Conservation (phyloP, 2,113 vertebrate genomes). For the Hystrix cristata region DNA sequence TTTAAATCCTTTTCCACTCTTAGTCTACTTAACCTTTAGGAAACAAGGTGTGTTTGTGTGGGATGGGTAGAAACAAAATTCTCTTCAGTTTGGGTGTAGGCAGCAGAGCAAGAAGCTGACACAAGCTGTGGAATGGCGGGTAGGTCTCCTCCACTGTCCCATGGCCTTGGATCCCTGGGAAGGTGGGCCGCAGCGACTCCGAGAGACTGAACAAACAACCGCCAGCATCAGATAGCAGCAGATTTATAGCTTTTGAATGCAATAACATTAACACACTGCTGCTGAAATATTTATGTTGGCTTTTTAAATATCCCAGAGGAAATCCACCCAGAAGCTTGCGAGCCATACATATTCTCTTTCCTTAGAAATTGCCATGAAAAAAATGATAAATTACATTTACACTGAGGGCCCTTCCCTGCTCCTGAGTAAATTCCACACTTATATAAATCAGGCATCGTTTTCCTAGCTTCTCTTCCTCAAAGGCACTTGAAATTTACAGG, state of each 20-base stretch:
- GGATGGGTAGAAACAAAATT: slow-evolving; percentile 58
- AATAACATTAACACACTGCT: slow-evolving; percentile 85
- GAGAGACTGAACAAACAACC: slow-evolving; percentile 74
- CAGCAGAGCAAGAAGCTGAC: neutral
- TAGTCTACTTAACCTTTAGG: slow-evolving; percentile 46
- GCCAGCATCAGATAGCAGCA: slow-evolving; percentile 77
- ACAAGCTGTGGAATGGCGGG: neutral
- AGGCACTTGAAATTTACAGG: slow-evolving; percentile 73
- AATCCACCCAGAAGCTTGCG: slow-evolving; percentile 83
- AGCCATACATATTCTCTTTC: slow-evolving; percentile 82
- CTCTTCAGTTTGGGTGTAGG: neutral
- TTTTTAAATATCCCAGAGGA: slow-evolving; percentile 88
- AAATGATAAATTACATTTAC: slow-evolving; percentile 85
- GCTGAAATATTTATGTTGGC: slow-evolving; percentile 88
- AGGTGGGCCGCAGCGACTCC: slow-evolving; percentile 52
- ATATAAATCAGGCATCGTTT: slow-evolving; percentile 84
- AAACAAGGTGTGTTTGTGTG: slow-evolving; percentile 43
- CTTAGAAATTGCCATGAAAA: slow-evolving; percentile 85
- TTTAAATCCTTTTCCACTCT: slow-evolving; percentile 30
- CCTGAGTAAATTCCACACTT: slow-evolving; percentile 77
- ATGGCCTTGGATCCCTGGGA: slow-evolving; percentile 19
- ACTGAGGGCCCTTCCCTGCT: slow-evolving; percentile 74
- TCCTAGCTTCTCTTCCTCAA: slow-evolving; percentile 78
- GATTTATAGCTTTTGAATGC: slow-evolving; percentile 86
- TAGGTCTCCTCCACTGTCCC: slow-evolving; percentile 1